Evolutionary conservation across 2,888 invertebrate genomes (phyloP), one percentile per base, ranked within the genome.

Genomic region (Dorcus hopei): DNA sequence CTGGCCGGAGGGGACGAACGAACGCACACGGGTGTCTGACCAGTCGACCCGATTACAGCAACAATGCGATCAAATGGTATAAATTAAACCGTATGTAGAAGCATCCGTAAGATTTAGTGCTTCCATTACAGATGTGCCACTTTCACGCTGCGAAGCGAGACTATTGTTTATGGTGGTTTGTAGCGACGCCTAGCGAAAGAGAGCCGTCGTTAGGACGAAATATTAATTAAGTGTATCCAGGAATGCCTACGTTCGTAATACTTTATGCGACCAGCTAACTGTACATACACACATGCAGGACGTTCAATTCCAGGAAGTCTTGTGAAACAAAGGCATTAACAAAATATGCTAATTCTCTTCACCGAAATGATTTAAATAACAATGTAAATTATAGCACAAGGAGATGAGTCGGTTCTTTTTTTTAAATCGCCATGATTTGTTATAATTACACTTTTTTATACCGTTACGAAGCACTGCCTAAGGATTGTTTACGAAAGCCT

Each of bases 81-180:
- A 58, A 62, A 61, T 54, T 57, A 57, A 62, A 55, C 57, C 61
- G 52, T 61, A 64, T 55, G 61, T 55, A 57, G 63, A 63, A 61
- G 58, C 62, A 54, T 57, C 61, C 54, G 59, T 50, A 58, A 65
- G 69, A 69, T 69, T 69, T 69, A 69, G 65, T 65, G 68, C 66
- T 67, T 69, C 66, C 66, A 69, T 69, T 69, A 69, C 68, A 61
- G 64, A 65, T 64, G 69, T 69, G 69, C 69, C 69, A 69, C 69
- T 69, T 69, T 69, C 69, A 69, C 69, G 69, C 69, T 68, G 69
- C 62, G 69, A 68, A 69, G 69, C 69, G 69, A 66, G 69, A 69
- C 69, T 65, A 69, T 69, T 69, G 69, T 69, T 69, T 69, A 69
- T 69, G 67, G 62, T 55, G 23, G 14, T 23, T 45, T 19, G 49